These are phyloP conservation scores for Sphyrna mokarran DNA, from an alignment of 2,113 vertebrate species.

Conservation along the genomic window DNA sequence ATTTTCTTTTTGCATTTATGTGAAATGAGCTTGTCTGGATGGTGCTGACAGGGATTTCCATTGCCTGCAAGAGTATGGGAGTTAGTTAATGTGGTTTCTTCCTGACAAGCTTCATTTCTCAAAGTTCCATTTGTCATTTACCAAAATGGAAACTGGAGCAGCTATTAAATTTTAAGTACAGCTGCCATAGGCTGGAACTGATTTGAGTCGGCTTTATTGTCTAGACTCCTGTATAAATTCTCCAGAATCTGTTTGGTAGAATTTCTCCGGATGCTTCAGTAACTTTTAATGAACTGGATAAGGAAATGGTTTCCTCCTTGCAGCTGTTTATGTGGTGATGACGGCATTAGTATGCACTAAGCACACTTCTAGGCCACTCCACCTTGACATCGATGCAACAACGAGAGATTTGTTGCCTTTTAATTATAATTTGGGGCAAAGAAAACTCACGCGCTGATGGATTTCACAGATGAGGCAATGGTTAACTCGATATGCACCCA, in stretches of 20 bases:
- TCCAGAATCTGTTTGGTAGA: background rate
- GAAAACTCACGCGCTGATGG: background rate
- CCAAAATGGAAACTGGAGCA: slow-evolving; percentile 7
- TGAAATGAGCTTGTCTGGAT: background rate
- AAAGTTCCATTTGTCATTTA: slow-evolving; percentile 9
- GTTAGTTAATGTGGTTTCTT: background rate
- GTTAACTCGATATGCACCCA: background rate
- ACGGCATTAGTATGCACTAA: background rate
- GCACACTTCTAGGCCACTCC: background rate
- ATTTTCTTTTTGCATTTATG: background rate
- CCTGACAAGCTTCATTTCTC: background rate
- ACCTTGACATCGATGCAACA: background rate
- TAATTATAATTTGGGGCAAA: background rate
- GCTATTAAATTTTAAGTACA: background rate
- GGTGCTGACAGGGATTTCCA: background rate
- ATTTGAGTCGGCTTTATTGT: background rate
- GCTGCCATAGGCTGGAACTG: background rate
- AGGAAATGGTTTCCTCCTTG: background rate
- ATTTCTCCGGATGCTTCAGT: background rate
- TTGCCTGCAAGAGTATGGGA: background rate
- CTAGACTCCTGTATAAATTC: background rate
- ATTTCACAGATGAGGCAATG: background rate
- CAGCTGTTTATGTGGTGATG: background rate
- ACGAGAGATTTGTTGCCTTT: background rate
- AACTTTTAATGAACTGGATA: background rate